A percentile compares a stretch with the other conserved stretches of the same genome.
phyloP scores from a whole-genome alignment of 2,888 invertebrate species.

The Augiades crinisus region DNA sequence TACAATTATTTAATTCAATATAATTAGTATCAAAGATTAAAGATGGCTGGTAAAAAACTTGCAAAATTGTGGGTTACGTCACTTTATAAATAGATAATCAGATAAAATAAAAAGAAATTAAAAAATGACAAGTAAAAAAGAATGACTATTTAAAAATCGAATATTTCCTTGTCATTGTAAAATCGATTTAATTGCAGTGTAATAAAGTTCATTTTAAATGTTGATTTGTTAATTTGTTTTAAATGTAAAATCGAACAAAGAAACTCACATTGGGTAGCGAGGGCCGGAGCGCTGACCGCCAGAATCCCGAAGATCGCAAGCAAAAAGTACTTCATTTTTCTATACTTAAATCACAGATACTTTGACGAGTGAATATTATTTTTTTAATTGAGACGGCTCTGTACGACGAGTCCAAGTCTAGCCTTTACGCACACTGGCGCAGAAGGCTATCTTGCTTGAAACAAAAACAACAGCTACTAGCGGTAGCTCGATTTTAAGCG shows the following conservation, averaged over 20 bases:
- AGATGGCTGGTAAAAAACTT: too few species aligned
- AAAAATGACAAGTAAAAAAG: too few species aligned
- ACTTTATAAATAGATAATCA: background rate
- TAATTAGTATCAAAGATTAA: too few species aligned
- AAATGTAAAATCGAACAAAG: constrained; percentile 26
- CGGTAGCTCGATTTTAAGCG: constrained; percentile 54
- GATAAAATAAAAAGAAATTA: background rate
- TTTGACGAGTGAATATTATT: constrained; percentile 56
- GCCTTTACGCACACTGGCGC: constrained; percentile 96
- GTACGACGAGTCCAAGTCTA: constrained; percentile 61
- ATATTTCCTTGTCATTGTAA: background rate
- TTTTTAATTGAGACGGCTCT: constrained; percentile 25
- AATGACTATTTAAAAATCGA: background rate
- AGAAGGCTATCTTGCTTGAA: constrained; percentile 85
- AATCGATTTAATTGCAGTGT: background rate
- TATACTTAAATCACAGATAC: constrained; percentile 73
- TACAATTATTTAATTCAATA: too few species aligned
- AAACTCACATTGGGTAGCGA: constrained; percentile 85
- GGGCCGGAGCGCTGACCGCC: constrained; percentile 72
- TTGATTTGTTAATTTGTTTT: background rate
- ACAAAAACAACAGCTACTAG: constrained; percentile 52
- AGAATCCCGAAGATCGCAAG: constrained; percentile 71
- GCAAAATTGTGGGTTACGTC: background rate
- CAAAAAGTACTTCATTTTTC: constrained; percentile 81
- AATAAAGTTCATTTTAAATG: background rate